Conservation (phyloP, 1,140 invertebrate genomes). For the Drosophila mojavensis region DNA sequence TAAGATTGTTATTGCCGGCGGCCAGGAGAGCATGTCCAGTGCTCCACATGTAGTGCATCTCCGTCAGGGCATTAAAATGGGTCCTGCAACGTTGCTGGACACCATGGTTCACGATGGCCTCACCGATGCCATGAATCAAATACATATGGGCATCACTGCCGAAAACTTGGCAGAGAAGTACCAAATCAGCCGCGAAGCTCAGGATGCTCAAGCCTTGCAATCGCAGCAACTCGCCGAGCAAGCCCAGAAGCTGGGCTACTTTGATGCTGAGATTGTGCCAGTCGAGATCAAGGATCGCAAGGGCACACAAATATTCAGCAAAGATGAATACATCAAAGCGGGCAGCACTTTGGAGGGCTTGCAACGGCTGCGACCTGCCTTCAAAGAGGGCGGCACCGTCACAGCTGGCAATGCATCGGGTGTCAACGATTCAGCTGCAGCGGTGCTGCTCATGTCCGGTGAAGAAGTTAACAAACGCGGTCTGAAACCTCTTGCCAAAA, state of each 20-base stretch:
- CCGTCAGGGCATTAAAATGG: conserved; percentile 89
- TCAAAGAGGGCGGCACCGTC: conserved; percentile 88
- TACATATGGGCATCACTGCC: conserved; percentile 94
- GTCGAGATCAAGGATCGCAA: conserved; percentile 86
- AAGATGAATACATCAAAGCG: conserved; percentile 89
- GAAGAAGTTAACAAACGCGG: conserved; percentile 85
- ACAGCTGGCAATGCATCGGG: conserved; percentile 93
- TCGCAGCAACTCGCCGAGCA: conserved; percentile 90
- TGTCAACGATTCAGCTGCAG: conserved; percentile 94
- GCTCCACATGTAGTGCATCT: conserved; percentile 90
- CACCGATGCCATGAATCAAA: conserved; percentile 90
- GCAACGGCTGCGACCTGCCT: conserved; percentile 87
- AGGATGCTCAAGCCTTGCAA: conserved; percentile 89
- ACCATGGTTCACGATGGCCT: conserved; percentile 91
- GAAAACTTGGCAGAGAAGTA: conserved; percentile 92
- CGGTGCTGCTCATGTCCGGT: conserved; percentile 88
- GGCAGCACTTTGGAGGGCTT: conserved; percentile 87
- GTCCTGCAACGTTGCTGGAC: conserved; percentile 88
- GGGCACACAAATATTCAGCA: conserved; percentile 85
- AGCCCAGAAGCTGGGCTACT: conserved; percentile 88
- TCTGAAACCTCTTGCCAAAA: conserved; percentile 86
- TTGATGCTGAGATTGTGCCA: conserved; percentile 89
- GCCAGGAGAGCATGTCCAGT: conserved; percentile 94
- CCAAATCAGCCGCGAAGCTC: conserved; percentile 88
- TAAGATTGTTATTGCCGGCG: conserved; percentile 91